Conservation (phyloP, 2,113 vertebrate species). For the Nothoprocta pentlandii region DNA sequence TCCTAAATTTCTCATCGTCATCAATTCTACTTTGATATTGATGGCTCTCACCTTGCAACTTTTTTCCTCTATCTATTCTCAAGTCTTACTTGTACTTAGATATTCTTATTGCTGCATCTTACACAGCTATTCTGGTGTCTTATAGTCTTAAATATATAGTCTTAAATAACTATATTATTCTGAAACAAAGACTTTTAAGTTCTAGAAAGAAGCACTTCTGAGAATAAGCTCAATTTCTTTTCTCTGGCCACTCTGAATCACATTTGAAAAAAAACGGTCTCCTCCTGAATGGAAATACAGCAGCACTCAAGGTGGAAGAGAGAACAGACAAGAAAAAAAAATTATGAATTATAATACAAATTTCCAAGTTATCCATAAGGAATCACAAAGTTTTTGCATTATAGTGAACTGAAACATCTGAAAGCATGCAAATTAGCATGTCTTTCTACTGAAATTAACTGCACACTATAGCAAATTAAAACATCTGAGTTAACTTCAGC, state of each 20-base stretch:
- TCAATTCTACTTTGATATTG: background rate
- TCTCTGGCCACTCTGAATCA: background rate
- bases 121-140: background rate
- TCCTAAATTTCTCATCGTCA: background rate
- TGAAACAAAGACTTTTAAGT: background rate
- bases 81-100: background rate
- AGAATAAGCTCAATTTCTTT: background rate
- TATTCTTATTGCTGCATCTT: background rate
- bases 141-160: background rate
- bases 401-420: background rate
- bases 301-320: background rate
- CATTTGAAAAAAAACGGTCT: background rate
- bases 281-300: background rate
- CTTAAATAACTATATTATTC: background rate
- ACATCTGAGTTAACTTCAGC: background rate
- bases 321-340: background rate
- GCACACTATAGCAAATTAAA: background rate
- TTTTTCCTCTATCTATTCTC: background rate
- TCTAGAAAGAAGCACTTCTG: background rate
- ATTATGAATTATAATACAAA: background rate
- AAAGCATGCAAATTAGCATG: background rate
- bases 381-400: background rate
- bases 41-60: background rate
- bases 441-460: background rate
- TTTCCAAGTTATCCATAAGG: background rate